phyloP scores from a whole-genome alignment of 1,140 invertebrate species.

The Procambarus virginalis region DNA sequence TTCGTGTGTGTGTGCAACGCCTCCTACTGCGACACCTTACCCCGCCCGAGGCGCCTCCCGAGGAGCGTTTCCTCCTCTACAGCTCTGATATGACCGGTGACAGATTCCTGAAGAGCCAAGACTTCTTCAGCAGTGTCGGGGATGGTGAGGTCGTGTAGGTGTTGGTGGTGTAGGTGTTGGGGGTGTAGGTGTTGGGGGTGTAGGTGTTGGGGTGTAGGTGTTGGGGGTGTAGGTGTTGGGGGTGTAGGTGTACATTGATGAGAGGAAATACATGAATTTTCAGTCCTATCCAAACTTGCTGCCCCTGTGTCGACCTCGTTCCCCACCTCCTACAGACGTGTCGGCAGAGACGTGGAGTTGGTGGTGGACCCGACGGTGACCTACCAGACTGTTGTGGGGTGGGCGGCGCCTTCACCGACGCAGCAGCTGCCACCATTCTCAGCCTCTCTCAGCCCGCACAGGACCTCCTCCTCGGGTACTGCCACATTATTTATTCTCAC shows the following conservation, averaged over 20 bases:
- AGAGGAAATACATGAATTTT: too few relatives aligned
- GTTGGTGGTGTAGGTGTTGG: not conserved
- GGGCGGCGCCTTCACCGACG: constrained; percentile 91
- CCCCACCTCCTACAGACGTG: not conserved
- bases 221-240: too few relatives aligned
- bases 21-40: constrained; percentile 52
- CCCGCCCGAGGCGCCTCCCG: constrained; percentile 1
- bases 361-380: constrained; percentile 68
- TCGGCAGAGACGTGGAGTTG: not conserved
- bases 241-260: too few relatives aligned
- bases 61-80: constrained; percentile 27
- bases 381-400: constrained; percentile 80
- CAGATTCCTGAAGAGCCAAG: constrained; percentile 16
- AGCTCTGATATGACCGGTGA: not conserved
- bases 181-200: too few relatives aligned
- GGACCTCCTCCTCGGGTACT: constrained; percentile 77
- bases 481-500: not conserved
- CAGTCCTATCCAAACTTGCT: too few relatives aligned
- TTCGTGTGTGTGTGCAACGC: constrained; percentile 60
- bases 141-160: not conserved
- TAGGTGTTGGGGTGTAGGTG: too few relatives aligned
- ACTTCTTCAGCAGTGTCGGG: not conserved
- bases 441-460: constrained; percentile 78
- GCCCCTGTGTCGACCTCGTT: too few relatives aligned
- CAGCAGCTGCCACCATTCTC: constrained; percentile 85